These are phyloP conservation scores for Plectrocnemia conspersa DNA, from an alignment of 1,140 invertebrate species.

Conservation along the genomic window DNA sequence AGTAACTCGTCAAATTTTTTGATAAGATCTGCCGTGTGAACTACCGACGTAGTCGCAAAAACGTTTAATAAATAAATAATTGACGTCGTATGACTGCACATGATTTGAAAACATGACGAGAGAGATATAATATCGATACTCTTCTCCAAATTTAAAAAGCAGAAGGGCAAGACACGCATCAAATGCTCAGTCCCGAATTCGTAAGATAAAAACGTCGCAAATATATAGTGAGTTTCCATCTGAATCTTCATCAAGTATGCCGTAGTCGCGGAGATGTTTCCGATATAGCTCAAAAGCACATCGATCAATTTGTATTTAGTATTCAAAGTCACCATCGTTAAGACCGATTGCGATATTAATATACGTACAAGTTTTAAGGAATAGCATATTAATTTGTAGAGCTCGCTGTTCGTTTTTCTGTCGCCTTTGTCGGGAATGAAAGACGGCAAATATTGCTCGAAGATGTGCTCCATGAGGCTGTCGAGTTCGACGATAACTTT, in stretches of 20 bases:
- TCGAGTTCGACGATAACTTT: conserved; percentile 54
- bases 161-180: conserved; percentile 33
- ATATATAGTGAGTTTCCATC: conserved; percentile 54
- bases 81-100: conserved; percentile 49
- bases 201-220: conserved; percentile 47
- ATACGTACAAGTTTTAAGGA: conserved; percentile 53
- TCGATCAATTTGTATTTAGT: conserved; percentile 49
- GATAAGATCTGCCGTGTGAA: conserved; percentile 18
- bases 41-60: conserved; percentile 7
- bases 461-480: conserved; percentile 54
- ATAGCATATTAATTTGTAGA: conserved; percentile 47
- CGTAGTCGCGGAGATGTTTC: conserved; percentile 47
- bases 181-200: conserved; percentile 43
- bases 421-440: conserved; percentile 41
- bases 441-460: conserved; percentile 57
- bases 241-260: conserved; percentile 53
- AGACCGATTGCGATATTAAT: conserved; percentile 45
- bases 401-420: conserved; percentile 41
- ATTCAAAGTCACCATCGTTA: conserved; percentile 41
- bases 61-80: conserved; percentile 41
- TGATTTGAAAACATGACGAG: conserved; percentile 44
- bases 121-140: too few relatives aligned
- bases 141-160: not conserved
- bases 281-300: conserved; percentile 47
- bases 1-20: conserved; percentile 24